Base-by-base conservation (phyloP, 2,888 invertebrate species). In the Norana najaformis region DNA sequence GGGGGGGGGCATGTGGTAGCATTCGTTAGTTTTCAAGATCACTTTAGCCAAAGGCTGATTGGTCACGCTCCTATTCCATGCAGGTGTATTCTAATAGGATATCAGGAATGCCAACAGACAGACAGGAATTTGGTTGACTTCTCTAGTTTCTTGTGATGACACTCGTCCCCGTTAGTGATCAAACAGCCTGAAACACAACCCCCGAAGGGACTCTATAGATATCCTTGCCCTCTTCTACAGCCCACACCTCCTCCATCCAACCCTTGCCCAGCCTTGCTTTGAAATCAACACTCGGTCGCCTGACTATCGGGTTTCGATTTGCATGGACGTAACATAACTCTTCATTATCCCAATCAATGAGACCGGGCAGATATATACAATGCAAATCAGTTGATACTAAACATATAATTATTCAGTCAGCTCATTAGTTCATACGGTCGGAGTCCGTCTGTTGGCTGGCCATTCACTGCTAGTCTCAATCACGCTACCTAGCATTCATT, bases 281-380 rank as follows among this genome's bases (percentile, higher is more conserved):
- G 69, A 69, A 69, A 69, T 69, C 69, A 69, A 69, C 69, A 69
- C 69, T 69, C 69, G 16, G n/a, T 11, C n/a, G 69, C 30, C 69
- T 1, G 69, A 69, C 69, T 69, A 69, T 30, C 69, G 69, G 69
- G 69, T 69, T 30, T 69, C 69, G n/a, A 13, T n/a, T 69, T 69
- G 69, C 69, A 69, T n/a, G n/a, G 23, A 85, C 37, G 85, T 36
- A 85, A 85, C 85, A 20, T 3, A 85, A 85, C 85, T 20, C 85
- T 85, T 85, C 85, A 85, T 85, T 85, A 85, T 85, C 14, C 85
- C 36, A 69, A n/a, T 11, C 30, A 69, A 69, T 69, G n/a, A 69
- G 30, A 69, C 6, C 30, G 6, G n/a, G n/a, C 69, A 69, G 69
- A 69, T 30, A 30, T 30, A 30, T 69, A 69, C 69, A 69, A 69